Conservation (phyloP, 2,888 invertebrate genomes). For the Coleophora deauratella region DNA sequence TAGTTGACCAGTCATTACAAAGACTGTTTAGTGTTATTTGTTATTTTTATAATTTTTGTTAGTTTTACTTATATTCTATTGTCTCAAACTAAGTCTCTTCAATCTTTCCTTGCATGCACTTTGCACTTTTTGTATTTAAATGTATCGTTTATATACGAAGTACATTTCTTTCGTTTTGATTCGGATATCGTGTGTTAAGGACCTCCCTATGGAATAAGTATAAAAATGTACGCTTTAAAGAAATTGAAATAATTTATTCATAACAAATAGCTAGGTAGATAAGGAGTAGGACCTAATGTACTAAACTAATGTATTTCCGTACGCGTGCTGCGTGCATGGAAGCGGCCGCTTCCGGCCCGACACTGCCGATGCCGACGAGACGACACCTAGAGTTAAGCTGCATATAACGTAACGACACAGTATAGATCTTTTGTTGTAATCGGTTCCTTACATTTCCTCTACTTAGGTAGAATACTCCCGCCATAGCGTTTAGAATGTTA, state of each 20-base stretch:
- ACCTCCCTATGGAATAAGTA: conserved; percentile 63
- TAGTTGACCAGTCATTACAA: conserved; percentile 62
- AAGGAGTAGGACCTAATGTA: conserved; percentile 18
- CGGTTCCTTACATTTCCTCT: conserved; percentile 33
- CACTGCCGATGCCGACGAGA: conserved; percentile 48
- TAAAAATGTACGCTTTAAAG: conserved; percentile 74
- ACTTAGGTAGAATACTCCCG: conserved; percentile 29
- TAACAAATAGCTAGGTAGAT: conserved; percentile 68
- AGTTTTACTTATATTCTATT: conserved; percentile 55
- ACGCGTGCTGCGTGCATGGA: conserved; percentile 44
- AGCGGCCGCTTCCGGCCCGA: conserved; percentile 28
- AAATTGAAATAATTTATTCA: conserved; percentile 65
- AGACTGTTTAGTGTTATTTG: conserved; percentile 69
- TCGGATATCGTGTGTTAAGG: conserved; percentile 54
- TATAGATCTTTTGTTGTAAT: conserved; percentile 36
- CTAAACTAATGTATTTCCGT: too few species aligned
- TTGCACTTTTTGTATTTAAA: conserved; percentile 48
- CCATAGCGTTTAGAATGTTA: conserved; percentile 48
- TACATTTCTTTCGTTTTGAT: conserved; percentile 36
- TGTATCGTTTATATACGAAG: conserved; percentile 40
- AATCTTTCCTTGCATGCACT: conserved; percentile 52
- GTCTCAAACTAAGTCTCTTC: conserved; percentile 38
- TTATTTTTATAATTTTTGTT: conserved; percentile 64
- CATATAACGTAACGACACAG: conserved; percentile 43
- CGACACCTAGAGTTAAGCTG: conserved; percentile 34